A percentile compares a stretch with the other conserved stretches of the same genome.
phyloP scores from a whole-genome alignment of 2,888 invertebrate genomes.

The Lacanobia oleracea region DNA sequence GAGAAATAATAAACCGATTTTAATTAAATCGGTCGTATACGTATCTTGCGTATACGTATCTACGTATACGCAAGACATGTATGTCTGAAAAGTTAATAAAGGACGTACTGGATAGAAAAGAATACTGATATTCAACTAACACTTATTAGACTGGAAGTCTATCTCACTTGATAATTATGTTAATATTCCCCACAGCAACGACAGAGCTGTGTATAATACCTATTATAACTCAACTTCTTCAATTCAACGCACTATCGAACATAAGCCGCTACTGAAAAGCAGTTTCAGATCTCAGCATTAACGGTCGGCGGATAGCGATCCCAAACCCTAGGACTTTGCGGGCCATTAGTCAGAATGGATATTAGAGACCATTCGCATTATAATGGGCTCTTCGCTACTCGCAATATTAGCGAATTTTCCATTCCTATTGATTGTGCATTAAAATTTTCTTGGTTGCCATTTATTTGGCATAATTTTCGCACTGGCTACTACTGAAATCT shows the following conservation, averaged over 20 bases:
- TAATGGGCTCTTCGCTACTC: slow-evolving; percentile 13
- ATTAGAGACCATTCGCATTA: slow-evolving; percentile 49
- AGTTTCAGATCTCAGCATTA: slow-evolving; percentile 41
- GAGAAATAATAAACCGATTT: too few relatives aligned
- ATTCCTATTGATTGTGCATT: slow-evolving; percentile 17
- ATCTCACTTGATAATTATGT: neutral
- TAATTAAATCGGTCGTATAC: too few relatives aligned
- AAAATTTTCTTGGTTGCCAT: slow-evolving; percentile 12
- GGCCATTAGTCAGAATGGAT: slow-evolving; percentile 37
- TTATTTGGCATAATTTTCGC: slow-evolving; percentile 4
- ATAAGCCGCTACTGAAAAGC: slow-evolving; percentile 42
- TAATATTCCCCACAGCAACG: neutral
- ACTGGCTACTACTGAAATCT: slow-evolving; percentile 1
- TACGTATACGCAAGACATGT: too few relatives aligned
- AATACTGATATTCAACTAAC: neutral
- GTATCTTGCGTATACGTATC: too few relatives aligned
- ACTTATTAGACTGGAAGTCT: neutral
- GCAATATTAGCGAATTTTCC: slow-evolving; percentile 16
- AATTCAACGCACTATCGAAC: slow-evolving; percentile 40
- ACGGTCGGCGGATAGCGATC: slow-evolving; percentile 37
- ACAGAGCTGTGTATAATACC: neutral
- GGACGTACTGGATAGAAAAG: too few relatives aligned
- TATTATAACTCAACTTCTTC: slow-evolving; percentile 17
- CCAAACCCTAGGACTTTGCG: slow-evolving; percentile 44
- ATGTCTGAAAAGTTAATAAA: too few relatives aligned